These are phyloP conservation scores for Elanoides forficatus DNA, from an alignment of 2,113 vertebrate genomes.

Conservation along the genomic window DNA sequence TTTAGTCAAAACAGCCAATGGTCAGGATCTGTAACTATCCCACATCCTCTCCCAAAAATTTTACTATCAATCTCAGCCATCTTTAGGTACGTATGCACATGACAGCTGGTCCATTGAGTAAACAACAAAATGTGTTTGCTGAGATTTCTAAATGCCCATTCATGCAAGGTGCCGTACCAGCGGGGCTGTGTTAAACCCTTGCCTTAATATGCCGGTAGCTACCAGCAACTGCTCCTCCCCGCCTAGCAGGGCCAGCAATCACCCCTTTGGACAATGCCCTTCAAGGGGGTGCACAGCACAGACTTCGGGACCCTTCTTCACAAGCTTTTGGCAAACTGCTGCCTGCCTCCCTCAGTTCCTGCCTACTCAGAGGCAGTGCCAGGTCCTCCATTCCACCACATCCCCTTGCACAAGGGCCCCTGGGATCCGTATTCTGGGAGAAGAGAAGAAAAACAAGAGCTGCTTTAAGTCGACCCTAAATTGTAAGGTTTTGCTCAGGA, in stretches of 20 bases:
- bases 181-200: neutral
- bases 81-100: neutral
- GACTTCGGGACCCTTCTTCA: neutral
- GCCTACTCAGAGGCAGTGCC: neutral
- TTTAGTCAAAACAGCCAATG: neutral
- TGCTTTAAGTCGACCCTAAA: neutral
- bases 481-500: neutral
- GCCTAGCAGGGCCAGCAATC: neutral
- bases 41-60: neutral
- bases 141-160: neutral
- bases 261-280: neutral
- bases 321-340: neutral
- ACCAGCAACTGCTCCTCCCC: neutral
- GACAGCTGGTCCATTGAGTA: neutral
- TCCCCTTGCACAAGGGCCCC: neutral
- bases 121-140: neutral
- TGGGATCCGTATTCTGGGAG: neutral
- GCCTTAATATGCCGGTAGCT: accelerated
- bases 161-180: neutral
- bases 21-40: neutral
- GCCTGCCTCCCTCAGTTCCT: neutral
- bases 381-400: neutral
- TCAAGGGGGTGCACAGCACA: neutral
- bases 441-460: neutral
- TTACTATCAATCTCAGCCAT: neutral